Evolutionary conservation across 2,113 vertebrate genomes (phyloP), one percentile per base, ranked within the genome.

Genomic region (Hymenochirus boettgeri): DNA sequence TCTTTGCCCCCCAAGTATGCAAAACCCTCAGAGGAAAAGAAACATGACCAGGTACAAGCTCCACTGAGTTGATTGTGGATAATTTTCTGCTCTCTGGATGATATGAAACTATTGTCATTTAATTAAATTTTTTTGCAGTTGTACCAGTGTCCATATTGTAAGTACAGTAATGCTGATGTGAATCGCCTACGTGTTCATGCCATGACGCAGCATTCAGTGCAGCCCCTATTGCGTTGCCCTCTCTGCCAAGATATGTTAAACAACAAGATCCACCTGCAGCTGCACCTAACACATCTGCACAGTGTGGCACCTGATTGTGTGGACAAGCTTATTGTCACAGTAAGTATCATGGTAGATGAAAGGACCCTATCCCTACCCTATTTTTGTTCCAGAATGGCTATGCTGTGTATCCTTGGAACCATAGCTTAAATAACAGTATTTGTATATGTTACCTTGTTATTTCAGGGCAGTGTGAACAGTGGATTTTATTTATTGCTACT

Each of bases 231-330:
- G 13, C 92, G 94, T 76, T 99, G 96, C 82, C 96, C 96, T 0
- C 86, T 99, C 74, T 99, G 96, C 86, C 96, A 99, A 85, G 96
- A 98, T 86, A 95, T 93, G 92, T 92, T 99, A 47, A 97, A 94
- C 86, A 99, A 97, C 91, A 98, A 99, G 89, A 86, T 97, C 80
- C 96, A 99, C 79, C 86, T 99, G 73, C 96, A 99, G 93, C 87
- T 99, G 77, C 96, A 99, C 85, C 96, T 99, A 82, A 97, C 96
- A 51, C 96, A 99, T 78, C 93, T 99, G 71, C 96, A 99, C 89
- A 99, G 95, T 0, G 96, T 99, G 80, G 92, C 96, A 0, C 96
- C 96, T 0, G 96, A 99, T 89, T 99, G 96, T 0, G 96, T 99
- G 0, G 96, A 99, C 56, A 99, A 99, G 57, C 95, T 99, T 54